Percentiles rank a stretch among this genome's conserved stretches.
These are phyloP conservation scores for Camponotus fellah DNA, from an alignment of 2,888 invertebrate genomes.

Conservation along the genomic window DNA sequence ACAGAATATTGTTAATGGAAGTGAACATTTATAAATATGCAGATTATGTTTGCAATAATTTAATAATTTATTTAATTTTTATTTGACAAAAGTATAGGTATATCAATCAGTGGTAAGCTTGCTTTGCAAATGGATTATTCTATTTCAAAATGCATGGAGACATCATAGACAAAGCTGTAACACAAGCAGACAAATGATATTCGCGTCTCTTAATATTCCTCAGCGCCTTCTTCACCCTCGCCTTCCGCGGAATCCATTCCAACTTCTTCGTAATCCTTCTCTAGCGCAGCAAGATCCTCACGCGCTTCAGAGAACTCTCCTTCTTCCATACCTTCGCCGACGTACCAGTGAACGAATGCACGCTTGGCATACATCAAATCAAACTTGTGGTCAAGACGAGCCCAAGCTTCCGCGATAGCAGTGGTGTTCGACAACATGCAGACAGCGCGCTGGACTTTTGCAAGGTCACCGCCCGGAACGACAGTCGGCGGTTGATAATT, in stretches of 20 bases:
- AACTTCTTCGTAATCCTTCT: conserved; percentile 92
- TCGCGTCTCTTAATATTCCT: conserved; percentile 77
- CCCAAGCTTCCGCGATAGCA: conserved; percentile 99
- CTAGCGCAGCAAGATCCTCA: conserved; percentile 89
- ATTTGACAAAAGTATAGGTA: neutral
- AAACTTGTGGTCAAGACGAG: conserved; percentile 97
- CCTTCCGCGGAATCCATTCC: conserved; percentile 89
- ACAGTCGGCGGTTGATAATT: conserved; percentile 98
- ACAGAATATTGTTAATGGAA: neutral
- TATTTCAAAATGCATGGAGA: conserved; percentile 62
- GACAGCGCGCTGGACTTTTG: conserved; percentile 98
- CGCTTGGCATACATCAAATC: conserved; percentile 99
- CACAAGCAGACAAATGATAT: neutral
- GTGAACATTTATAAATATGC: neutral
- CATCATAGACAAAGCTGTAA: conserved; percentile 43
- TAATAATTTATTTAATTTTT: neutral
- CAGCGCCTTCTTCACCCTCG: conserved; percentile 86
- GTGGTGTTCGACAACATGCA: conserved; percentile 99
- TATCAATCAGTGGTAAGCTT: conserved; percentile 13
- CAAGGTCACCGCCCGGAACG: conserved; percentile 97
- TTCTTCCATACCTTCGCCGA: conserved; percentile 95
- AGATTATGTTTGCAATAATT: neutral
- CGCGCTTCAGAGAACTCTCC: conserved; percentile 95
- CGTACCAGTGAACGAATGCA: conserved; percentile 98
- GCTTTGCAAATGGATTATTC: conserved; percentile 51